Evolutionary conservation across 2,888 invertebrate species (phyloP).

Genomic region (Erebia aethiops): DNA sequence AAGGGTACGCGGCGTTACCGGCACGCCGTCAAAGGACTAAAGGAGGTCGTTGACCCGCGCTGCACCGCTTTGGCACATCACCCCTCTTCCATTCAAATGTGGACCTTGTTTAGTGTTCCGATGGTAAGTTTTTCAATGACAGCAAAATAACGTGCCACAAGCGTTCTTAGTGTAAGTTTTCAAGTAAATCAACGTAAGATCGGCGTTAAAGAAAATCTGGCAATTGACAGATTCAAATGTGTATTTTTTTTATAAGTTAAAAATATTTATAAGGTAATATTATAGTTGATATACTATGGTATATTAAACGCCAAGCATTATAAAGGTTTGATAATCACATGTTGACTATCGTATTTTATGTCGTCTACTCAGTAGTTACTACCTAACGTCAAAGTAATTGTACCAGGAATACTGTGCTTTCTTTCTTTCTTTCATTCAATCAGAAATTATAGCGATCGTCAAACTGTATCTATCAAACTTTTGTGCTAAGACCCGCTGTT

Average conservation of each 20-base stretch:
- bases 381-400: too few relatives aligned
- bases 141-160: neutral
- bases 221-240: too few relatives aligned
- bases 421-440: neutral
- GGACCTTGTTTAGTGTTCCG: neutral
- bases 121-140: neutral
- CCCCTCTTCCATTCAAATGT: neutral
- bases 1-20: constrained; percentile 47
- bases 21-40: constrained; percentile 54
- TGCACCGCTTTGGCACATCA: neutral
- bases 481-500: neutral
- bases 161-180: neutral
- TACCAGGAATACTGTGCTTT: neutral
- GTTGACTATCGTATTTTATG: too few relatives aligned
- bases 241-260: too few relatives aligned
- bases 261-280: too few relatives aligned
- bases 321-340: too few relatives aligned
- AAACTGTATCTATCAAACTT: neutral
- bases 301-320: too few relatives aligned
- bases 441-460: neutral
- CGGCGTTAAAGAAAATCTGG: neutral
- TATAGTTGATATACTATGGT: too few relatives aligned
- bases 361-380: too few relatives aligned
- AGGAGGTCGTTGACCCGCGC: constrained; percentile 6
- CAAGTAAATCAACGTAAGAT: neutral